These are phyloP conservation scores for Chironomus tepperi DNA, from an alignment of 1,140 invertebrate species.

Conservation along the genomic window DNA sequence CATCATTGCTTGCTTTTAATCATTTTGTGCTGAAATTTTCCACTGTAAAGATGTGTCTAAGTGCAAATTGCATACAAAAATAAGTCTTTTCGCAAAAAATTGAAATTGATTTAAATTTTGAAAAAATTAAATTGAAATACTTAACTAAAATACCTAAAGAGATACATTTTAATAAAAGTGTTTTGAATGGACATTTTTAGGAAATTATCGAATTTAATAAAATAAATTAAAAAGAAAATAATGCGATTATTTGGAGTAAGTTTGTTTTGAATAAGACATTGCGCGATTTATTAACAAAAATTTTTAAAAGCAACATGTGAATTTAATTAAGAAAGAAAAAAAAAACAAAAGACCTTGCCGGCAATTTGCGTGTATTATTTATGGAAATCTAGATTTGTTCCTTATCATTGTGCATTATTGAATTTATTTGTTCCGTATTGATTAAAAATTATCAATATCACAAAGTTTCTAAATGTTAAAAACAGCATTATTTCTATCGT, in stretches of 20 bases:
- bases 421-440: not conserved
- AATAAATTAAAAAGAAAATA: slow-evolving; percentile 2
- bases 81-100: no score
- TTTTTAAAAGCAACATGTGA: not conserved
- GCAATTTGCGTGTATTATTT: not conserved
- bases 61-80: not conserved
- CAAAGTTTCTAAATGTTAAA: not conserved
- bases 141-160: not conserved
- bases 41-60: slow-evolving; percentile 5
- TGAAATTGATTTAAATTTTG: not conserved
- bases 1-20: not conserved
- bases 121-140: not conserved
- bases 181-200: not conserved
- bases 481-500: not conserved
- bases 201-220: no score
- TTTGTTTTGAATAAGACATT: not conserved
- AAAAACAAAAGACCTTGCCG: not conserved
- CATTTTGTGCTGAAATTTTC: slow-evolving; percentile 18
- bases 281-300: not conserved
- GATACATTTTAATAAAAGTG: not conserved
- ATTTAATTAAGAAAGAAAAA: not conserved
- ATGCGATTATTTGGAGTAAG: slow-evolving; percentile 18
- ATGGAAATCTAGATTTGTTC: not conserved
- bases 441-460: not conserved
- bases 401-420: not conserved